A percentile compares a stretch with the other conserved stretches of the same genome.
Evolutionary conservation across 2,113 vertebrate genomes (phyloP).

Genomic region (Phoxinus phoxinus): DNA sequence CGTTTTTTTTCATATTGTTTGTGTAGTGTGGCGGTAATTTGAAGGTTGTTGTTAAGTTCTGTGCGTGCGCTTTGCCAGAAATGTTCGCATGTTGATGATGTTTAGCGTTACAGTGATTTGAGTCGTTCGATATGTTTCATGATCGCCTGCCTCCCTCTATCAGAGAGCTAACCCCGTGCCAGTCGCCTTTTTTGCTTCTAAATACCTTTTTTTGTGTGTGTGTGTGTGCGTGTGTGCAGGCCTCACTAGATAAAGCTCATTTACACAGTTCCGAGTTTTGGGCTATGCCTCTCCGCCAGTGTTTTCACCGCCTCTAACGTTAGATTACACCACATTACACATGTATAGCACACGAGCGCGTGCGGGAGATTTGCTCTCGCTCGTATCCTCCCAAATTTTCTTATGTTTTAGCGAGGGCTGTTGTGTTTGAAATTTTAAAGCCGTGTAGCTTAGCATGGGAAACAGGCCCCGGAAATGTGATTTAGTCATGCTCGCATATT

Average conservation of each 20-base stretch:
- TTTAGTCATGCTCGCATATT: constrained; percentile 52
- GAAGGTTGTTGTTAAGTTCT: constrained; percentile 22
- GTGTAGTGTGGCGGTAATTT: constrained; percentile 13
- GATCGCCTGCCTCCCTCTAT: background rate
- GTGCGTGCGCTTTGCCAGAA: background rate
- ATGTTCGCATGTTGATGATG: constrained; percentile 19
- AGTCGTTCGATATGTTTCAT: constrained; percentile 10
- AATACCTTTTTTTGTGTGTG: background rate
- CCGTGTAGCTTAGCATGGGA: constrained; percentile 39
- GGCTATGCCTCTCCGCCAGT: constrained; percentile 65
- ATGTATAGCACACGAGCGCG: constrained; percentile 55
- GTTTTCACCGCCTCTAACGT: constrained; percentile 60
- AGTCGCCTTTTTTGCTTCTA: constrained; percentile 35
- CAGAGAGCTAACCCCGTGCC: constrained; percentile 26
- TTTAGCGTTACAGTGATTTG: constrained; percentile 12
- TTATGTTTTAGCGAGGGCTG: constrained; percentile 34
- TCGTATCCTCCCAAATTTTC: constrained; percentile 34
- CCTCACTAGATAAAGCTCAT: constrained; percentile 67
- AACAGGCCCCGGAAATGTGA: constrained; percentile 51
- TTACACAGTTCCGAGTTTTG: constrained; percentile 72
- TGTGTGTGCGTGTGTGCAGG: constrained; percentile 22
- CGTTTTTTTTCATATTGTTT: constrained; percentile 9
- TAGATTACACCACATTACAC: constrained; percentile 70
- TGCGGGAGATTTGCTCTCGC: constrained; percentile 7
- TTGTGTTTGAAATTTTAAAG: constrained; percentile 40